Evolutionary conservation across 2,113 vertebrate species (phyloP).

Genomic region (Myrmecobius fasciatus): DNA sequence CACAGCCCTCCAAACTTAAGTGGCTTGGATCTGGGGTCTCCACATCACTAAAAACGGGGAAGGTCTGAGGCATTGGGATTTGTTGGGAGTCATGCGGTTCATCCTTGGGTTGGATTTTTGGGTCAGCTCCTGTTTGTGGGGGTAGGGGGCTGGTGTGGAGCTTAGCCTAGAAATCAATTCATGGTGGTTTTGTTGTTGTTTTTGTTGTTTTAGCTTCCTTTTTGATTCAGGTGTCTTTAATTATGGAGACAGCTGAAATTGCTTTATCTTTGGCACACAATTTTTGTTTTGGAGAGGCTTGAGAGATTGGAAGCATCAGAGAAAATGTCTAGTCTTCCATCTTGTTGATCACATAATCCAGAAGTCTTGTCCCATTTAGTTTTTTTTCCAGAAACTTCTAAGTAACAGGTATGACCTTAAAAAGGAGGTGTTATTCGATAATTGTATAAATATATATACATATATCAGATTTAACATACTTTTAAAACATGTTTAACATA

Average conservation of each 20-base stretch:
- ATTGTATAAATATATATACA: too few relatives aligned
- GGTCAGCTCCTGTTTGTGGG: background rate
- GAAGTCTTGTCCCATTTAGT: conserved; percentile 93
- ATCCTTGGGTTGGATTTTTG: background rate
- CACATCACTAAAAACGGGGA: background rate
- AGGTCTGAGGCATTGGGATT: background rate
- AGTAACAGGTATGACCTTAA: conserved; percentile 98
- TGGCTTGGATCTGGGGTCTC: background rate
- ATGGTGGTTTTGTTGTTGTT: background rate
- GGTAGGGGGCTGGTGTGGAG: background rate
- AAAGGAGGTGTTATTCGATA: conserved; percentile 89
- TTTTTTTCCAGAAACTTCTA: conserved; percentile 99
- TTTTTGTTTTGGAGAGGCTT: background rate
- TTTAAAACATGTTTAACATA: too few relatives aligned
- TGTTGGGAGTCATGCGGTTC: background rate
- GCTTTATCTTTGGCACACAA: background rate
- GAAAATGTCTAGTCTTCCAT: background rate
- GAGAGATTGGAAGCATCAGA: background rate
- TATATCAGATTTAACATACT: too few relatives aligned
- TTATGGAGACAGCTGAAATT: background rate
- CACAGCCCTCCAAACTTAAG: background rate
- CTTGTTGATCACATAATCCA: background rate
- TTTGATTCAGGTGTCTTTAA: background rate
- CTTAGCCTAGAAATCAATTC: background rate
- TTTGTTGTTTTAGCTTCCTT: background rate